Conservation (phyloP, 2,113 vertebrate species). For the Gracilinanus agilis region DNA sequence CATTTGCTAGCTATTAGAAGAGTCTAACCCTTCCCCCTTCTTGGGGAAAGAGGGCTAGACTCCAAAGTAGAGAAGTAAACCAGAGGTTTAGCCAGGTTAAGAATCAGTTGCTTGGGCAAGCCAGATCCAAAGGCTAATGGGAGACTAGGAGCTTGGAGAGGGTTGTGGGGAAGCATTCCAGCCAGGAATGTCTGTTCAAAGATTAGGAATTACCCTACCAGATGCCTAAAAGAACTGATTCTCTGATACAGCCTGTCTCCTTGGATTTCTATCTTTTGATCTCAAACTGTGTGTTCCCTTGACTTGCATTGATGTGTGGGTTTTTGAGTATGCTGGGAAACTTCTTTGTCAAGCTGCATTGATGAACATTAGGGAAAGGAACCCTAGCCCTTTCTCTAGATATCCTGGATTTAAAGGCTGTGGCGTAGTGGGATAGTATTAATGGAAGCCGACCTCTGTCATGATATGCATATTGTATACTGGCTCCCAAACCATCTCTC, state of each 20-base stretch:
- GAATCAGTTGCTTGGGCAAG: background rate
- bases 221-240: background rate
- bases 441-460: background rate
- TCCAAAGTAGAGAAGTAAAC: background rate
- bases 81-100: background rate
- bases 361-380: background rate
- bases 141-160: background rate
- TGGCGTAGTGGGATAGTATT: background rate
- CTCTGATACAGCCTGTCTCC: background rate
- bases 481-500: background rate
- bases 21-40: background rate
- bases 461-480: background rate
- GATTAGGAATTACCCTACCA: background rate
- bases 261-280: background rate
- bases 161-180: background rate
- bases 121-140: background rate
- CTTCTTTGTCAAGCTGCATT: background rate
- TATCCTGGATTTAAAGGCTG: background rate
- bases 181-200: background rate
- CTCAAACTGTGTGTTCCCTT: background rate
- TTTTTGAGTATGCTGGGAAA: background rate
- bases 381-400: background rate
- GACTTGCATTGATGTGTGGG: background rate
- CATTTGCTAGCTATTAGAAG: background rate
- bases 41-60: background rate